Percentiles rank a stretch among this genome's conserved stretches.
Evolutionary conservation across 2,113 vertebrate genomes (phyloP).

Genomic region (Heptranchias perlo): DNA sequence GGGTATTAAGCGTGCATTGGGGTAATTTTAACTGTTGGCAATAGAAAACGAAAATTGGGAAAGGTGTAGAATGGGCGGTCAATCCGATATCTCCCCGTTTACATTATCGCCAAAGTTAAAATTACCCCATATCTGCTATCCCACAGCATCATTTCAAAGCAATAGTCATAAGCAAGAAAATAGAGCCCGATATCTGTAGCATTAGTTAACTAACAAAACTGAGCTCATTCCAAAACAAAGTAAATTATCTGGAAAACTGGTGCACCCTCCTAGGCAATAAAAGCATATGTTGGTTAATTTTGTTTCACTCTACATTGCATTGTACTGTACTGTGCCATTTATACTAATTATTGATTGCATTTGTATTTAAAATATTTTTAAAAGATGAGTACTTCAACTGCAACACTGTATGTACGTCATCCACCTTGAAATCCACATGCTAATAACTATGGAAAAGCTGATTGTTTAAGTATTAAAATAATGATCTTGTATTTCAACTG

Average conservation of each 20-base stretch:
- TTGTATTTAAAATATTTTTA: neutral
- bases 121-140: neutral
- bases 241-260: neutral
- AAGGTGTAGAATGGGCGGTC: neutral
- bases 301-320: slow-evolving; percentile 24
- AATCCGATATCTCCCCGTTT: neutral
- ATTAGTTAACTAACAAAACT: slow-evolving; percentile 8
- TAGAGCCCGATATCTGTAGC: neutral
- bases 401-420: neutral
- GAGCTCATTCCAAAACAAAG: neutral
- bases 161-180: neutral
- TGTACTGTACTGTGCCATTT: neutral
- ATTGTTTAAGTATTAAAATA: slow-evolving; percentile 14
- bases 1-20: neutral
- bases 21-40: neutral
- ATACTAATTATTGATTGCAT: neutral
- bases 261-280: neutral
- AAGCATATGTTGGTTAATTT: neutral
- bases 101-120: neutral
- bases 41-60: neutral
- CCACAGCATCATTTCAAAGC: neutral
- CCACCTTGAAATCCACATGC: slow-evolving; percentile 11
- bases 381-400: slow-evolving; percentile 10
- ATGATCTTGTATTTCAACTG: slow-evolving; percentile 8
- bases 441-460: slow-evolving; percentile 3